A percentile compares a stretch with the other conserved stretches of the same genome.
Conservation (phyloP, 2,113 vertebrate species). For the Rhombomys opimus region DNA sequence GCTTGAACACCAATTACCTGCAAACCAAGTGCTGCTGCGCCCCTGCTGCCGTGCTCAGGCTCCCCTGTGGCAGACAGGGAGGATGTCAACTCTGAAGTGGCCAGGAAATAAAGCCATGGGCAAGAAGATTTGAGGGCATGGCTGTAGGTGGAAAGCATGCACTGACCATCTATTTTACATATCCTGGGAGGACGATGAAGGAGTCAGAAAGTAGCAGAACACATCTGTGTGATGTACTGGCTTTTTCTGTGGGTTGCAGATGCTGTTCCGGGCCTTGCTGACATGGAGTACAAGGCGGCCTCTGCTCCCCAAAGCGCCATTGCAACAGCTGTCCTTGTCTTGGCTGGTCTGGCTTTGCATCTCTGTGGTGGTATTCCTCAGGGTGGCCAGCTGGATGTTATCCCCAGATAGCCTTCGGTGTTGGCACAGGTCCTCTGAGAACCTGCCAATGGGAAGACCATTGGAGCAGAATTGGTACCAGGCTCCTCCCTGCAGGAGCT, state of each 20-base stretch:
- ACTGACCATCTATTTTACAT: not conserved
- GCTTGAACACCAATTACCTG: not conserved
- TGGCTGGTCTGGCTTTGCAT: conserved; percentile 41
- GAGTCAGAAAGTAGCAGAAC: not conserved
- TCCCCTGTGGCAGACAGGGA: fast-evolving
- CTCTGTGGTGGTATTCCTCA: not conserved
- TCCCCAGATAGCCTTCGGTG: conserved; percentile 49
- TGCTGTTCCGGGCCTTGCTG: conserved; percentile 50
- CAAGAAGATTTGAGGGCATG: not conserved
- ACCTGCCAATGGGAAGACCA: conserved; percentile 23
- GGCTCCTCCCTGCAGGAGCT: not conserved
- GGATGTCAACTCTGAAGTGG: not conserved
- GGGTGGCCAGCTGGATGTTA: conserved; percentile 69
- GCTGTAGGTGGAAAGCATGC: not conserved
- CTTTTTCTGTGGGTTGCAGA: conserved; percentile 47
- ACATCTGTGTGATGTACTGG: conserved; percentile 25
- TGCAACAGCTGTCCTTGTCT: conserved; percentile 72
- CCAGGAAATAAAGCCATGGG: not conserved
- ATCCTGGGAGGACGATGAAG: conserved; percentile 41
- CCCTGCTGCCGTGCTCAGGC: not conserved
- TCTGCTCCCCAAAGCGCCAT: conserved; percentile 59
- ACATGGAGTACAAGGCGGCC: not conserved
- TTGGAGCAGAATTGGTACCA: not conserved
- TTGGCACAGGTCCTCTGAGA: conserved; percentile 56
- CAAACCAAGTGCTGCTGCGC: not conserved